phyloP scores from a whole-genome alignment of 1,140 invertebrate species.

The Orchesella cincta region DNA sequence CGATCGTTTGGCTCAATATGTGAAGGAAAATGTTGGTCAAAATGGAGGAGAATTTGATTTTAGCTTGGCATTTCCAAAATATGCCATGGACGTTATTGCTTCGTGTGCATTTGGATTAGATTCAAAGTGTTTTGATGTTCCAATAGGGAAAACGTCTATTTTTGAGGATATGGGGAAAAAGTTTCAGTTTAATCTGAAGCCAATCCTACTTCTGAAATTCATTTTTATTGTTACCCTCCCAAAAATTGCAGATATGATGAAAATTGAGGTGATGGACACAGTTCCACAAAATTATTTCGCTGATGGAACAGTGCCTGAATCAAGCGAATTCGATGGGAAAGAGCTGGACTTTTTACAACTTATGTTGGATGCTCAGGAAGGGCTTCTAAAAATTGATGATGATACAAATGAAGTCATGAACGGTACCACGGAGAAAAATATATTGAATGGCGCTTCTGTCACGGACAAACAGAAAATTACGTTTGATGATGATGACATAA shows the following conservation, averaged over 20 bases:
- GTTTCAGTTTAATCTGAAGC: background rate
- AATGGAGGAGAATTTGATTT: background rate
- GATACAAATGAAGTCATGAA: slow-evolving; percentile 1
- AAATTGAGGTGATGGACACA: background rate
- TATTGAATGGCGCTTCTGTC: background rate
- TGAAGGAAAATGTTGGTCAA: background rate
- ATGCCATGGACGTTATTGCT: background rate
- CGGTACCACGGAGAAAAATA: background rate
- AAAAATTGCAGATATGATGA: background rate
- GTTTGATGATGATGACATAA: slow-evolving; percentile 57
- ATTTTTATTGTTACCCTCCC: background rate
- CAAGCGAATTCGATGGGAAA: too few relatives aligned
- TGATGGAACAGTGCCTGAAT: too few relatives aligned
- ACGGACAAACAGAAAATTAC: background rate
- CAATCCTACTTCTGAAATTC: background rate
- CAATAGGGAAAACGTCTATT: background rate
- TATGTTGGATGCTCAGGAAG: background rate
- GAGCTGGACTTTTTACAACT: slow-evolving; percentile 5
- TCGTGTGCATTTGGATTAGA: background rate
- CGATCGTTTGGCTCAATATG: background rate
- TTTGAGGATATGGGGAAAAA: background rate
- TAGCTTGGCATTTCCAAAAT: background rate
- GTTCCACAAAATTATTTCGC: too few relatives aligned
- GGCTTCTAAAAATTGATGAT: background rate
- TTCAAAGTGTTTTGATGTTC: background rate